Evolutionary conservation across 2,888 invertebrate genomes (phyloP).

Genomic region (Acleris cristana): DNA sequence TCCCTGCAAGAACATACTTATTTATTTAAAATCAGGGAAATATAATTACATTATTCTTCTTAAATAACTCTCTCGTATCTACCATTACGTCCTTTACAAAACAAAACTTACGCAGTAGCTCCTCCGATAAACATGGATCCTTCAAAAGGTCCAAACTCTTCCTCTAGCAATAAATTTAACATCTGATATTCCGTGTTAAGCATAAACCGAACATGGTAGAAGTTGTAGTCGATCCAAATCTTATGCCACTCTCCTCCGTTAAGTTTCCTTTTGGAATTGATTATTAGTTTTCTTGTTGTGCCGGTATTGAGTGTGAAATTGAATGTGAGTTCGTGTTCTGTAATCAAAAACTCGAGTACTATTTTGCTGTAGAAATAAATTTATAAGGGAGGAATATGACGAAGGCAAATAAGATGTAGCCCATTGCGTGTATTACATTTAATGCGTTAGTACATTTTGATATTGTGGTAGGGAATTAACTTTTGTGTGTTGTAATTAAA

Average conservation of each 20-base stretch:
- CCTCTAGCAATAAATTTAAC: slow-evolving; percentile 92
- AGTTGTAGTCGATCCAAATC: slow-evolving; percentile 97
- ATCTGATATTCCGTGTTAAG: slow-evolving; percentile 95
- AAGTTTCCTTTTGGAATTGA: slow-evolving; percentile 91
- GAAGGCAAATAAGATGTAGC: too few relatives aligned
- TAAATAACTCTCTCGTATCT: too few relatives aligned
- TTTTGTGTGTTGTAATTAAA: too few relatives aligned
- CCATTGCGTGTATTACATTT: background rate
- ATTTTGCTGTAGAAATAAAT: too few relatives aligned
- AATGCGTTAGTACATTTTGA: too few relatives aligned
- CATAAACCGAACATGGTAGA: slow-evolving; percentile 96
- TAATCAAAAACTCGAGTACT: background rate
- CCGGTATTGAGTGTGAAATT: slow-evolving; percentile 95
- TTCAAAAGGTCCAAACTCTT: slow-evolving; percentile 96
- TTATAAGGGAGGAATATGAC: too few relatives aligned
- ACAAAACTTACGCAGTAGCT: slow-evolving; percentile 91
- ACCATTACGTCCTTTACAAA: too few relatives aligned
- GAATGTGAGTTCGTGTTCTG: slow-evolving; percentile 93
- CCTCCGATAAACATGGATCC: slow-evolving; percentile 97
- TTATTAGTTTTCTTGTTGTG: slow-evolving; percentile 90
- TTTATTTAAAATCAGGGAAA: background rate
- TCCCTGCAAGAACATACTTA: slow-evolving; percentile 80
- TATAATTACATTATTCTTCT: too few relatives aligned
- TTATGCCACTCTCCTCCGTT: slow-evolving; percentile 98
- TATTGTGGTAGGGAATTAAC: too few relatives aligned